Base-by-base conservation (phyloP, 64 coral and sea anemone species). In the Platygyra sinensis region DNA sequence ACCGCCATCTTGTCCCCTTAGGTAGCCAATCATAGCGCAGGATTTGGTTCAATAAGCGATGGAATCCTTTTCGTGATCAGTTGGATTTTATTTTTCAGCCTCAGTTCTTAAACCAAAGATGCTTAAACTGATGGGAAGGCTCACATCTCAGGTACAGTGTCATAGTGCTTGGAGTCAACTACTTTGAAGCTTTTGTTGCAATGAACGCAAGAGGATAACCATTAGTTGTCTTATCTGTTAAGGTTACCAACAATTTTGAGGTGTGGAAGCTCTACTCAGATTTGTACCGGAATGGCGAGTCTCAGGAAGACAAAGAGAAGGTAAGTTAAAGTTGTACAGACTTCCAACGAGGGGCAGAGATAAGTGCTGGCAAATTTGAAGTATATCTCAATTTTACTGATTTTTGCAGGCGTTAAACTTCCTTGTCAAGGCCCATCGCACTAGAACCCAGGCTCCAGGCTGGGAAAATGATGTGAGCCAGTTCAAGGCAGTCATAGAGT, bases 181-280 rank as follows among this genome's bases (percentile, higher is more conserved):
- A 46, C 7, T 46, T 46, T 65, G 8, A 27, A 63, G 77, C 62
- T 62, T 83, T 67, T 42, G 15, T 82, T 75, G 17, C 31, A 73
- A 11, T 12, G 12, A 73, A 13, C 27, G 72, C 10, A 62, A 78
- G 49, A 20, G 55, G 30, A 79, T 57, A 15, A 28, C 42, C 42
- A 54, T 30, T 10, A 2, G n/a, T 79, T 20, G 15, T 55, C 7
- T 71, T 3, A 20, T 52, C 28, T 83, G 30, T 42, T 5, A 84
- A 98, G 96, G 90, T 98, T 10, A 98, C 93, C 10, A 95, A 87
- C 60, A 94, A 91, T 63, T 57, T 76, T 75, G 87, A 88, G 38
- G 57, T 98, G 36, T 98, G 96, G 96, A 90, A 87, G 76, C 90
- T 98, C 1, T 98, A 98, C 72, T 95, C 93, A 14, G 90, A 95